Conservation (phyloP, 2,888 invertebrate species). For the Isotomurus palustris region DNA sequence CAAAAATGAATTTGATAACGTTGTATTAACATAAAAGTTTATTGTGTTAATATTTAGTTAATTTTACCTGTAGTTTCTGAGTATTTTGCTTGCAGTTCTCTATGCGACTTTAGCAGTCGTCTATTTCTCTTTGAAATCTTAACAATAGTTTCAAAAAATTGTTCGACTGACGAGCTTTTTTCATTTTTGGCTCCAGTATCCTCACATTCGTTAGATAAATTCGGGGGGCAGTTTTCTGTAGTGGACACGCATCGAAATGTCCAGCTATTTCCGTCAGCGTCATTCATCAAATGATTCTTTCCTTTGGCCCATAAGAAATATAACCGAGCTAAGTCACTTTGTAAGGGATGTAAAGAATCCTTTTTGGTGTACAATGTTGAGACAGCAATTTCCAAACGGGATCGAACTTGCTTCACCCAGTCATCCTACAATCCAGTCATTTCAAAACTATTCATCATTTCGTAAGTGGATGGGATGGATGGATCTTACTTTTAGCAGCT, state of each 20-base stretch:
- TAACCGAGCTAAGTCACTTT: not conserved
- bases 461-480: not conserved
- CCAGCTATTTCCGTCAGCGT: no score
- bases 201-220: constrained; percentile 13
- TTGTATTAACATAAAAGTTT: no score
- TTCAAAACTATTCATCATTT: not conserved
- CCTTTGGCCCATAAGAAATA: not conserved
- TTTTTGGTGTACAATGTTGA: not conserved
- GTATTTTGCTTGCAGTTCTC: no score
- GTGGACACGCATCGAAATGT: not conserved
- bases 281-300: no score
- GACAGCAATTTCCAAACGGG: not conserved
- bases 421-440: not conserved
- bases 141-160: constrained; percentile 26
- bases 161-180: constrained; percentile 10
- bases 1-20: no score
- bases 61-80: no score
- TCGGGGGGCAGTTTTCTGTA: constrained; percentile 17
- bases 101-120: no score
- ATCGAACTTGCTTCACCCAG: not conserved
- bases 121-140: constrained; percentile 29
- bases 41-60: no score
- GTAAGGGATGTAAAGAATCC: not conserved
- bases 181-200: not conserved
- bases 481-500: constrained; percentile 25